Percentiles rank a stretch among this genome's conserved stretches.
These are phyloP conservation scores for Pangasius krempfi DNA, from an alignment of 2,797 vertebrate genomes.

Conservation along the genomic window DNA sequence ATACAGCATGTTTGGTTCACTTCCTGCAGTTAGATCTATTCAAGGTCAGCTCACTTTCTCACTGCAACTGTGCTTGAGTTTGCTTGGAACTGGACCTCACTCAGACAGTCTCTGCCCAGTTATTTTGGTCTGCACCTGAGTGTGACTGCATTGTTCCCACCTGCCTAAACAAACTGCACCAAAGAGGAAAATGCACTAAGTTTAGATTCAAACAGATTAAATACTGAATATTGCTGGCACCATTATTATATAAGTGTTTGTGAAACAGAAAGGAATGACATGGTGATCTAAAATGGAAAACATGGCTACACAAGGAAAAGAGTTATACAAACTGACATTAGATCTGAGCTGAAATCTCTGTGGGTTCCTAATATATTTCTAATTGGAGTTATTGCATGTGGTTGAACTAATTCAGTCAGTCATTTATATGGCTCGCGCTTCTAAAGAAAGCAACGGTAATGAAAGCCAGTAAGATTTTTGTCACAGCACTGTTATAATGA, in stretches of 20 bases:
- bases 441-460: neutral
- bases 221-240: neutral
- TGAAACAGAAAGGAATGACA: neutral
- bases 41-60: conserved; percentile 11
- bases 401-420: conserved; percentile 37
- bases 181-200: no score
- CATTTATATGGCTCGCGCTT: neutral
- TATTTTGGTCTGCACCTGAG: neutral
- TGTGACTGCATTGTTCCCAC: neutral
- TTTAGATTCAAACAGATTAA: neutral
- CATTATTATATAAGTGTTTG: neutral
- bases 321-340: neutral
- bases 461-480: neutral
- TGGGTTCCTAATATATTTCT: conserved; percentile 30
- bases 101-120: neutral
- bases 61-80: neutral
- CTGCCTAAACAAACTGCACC: neutral
- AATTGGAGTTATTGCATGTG: conserved; percentile 11
- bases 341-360: conserved; percentile 1
- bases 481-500: neutral
- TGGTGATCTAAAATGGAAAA: neutral
- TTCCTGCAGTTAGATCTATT: neutral
- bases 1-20: neutral
- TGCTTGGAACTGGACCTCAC: neutral
- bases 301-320: neutral